Evolutionary conservation across 2,113 vertebrate species (phyloP), one percentile per base, ranked within the genome.

Genomic region (Baryphthengus martii): DNA sequence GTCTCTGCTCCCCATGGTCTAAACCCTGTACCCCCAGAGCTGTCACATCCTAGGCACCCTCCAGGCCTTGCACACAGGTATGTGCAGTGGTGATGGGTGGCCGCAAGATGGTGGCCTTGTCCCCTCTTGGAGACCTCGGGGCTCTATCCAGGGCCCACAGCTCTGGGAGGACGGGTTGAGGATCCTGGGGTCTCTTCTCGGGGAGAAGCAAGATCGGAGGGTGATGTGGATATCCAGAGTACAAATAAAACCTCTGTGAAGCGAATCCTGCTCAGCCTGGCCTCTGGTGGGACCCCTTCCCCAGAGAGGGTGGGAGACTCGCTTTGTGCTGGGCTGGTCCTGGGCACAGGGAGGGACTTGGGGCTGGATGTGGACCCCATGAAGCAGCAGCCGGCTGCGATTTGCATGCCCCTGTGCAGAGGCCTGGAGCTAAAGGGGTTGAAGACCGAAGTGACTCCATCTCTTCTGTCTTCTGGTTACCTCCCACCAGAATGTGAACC

Each of bases 41-140:
- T 47, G 74, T 75, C 35, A 9, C 85, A 13, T 19, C 8, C 39
- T n/a, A 91, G 65, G 65, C 52, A 29, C 58, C 79, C 62, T 66
- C 9, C 61, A 35, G 37, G 25, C 89, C 84, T 19, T 72, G 92
- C 90, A 68, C 89, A 88, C 49, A 16, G 89, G 78, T 62, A 94
- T 81, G 92, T 93, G 96, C 94, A 96, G 93, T 95, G 92, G 78
- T 86, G 77, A 29, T 33, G 88, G 82, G 93, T 71, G 88, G 89
- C 94, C 94, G 45, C 95, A 90, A 96, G 94, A 89, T 95, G 95
- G 95, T 88, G 95, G 83, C 90, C 95, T 94, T 92, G 90, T 86
- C 68, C 88, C 95, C 95, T 93, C 44, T 65, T 91, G 87, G 44
- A 95, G 52, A 91, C 9, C 24, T 13, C 10, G 72, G 39, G 79